Conservation (phyloP, 1,140 invertebrate species). For the Drosophila kikkawai region DNA sequence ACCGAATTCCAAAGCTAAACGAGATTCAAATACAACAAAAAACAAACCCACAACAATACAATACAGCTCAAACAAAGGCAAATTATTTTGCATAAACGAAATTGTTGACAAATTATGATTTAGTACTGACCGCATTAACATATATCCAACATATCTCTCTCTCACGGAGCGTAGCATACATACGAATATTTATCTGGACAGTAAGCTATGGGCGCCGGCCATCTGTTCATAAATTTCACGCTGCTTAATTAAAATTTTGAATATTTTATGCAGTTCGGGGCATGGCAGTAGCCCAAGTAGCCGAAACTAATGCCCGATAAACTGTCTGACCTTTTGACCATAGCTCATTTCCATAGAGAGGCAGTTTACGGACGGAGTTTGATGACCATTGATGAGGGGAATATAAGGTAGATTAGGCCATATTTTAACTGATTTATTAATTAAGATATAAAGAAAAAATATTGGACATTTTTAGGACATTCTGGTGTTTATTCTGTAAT, state of each 20-base stretch:
- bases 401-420: neutral
- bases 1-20: conserved; percentile 34
- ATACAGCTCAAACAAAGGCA: conserved; percentile 55
- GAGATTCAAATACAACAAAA: conserved; percentile 35
- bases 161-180: neutral
- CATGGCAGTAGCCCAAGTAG: conserved; percentile 53
- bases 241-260: conserved; percentile 56
- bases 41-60: conserved; percentile 43
- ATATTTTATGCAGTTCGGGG: conserved; percentile 54
- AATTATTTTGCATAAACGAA: conserved; percentile 70
- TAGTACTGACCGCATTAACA: conserved; percentile 73
- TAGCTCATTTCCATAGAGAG: conserved; percentile 39
- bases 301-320: conserved; percentile 54
- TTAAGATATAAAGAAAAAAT: too few relatives aligned
- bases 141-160: conserved; percentile 35
- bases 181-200: conserved; percentile 36
- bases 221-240: conserved; percentile 55
- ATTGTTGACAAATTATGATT: conserved; percentile 82
- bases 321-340: conserved; percentile 56
- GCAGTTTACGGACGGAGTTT: neutral
- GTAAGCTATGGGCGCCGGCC: conserved; percentile 35
- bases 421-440: neutral
- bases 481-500: neutral
- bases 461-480: neutral
- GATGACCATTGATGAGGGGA: neutral